Conservation (phyloP, 2,888 invertebrate species). For the Eulithis prunata region DNA sequence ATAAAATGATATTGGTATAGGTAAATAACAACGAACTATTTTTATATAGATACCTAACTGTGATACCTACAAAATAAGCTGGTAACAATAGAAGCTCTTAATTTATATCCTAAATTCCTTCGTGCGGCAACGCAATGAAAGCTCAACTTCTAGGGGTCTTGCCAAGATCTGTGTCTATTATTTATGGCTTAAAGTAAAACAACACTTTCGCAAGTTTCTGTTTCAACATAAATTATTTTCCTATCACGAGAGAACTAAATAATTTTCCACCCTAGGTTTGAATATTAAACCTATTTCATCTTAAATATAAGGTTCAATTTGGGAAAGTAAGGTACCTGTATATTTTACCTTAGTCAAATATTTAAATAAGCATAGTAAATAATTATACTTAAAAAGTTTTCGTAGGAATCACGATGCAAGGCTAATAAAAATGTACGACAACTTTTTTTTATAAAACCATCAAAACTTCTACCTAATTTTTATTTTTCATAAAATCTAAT, state of each 20-base stretch:
- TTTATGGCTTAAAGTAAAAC: slow-evolving; percentile 29
- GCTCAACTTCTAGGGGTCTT: slow-evolving; percentile 28
- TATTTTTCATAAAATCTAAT: not conserved
- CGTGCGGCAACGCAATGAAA: slow-evolving; percentile 19
- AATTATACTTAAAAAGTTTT: too few relatives aligned
- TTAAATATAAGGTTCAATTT: not conserved
- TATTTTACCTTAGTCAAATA: not conserved
- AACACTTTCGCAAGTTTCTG: slow-evolving; percentile 29
- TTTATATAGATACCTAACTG: too few relatives aligned
- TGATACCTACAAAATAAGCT: not conserved
- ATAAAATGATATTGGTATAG: too few relatives aligned
- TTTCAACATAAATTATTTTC: slow-evolving; percentile 29
- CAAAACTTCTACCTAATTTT: not conserved
- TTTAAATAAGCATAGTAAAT: not conserved
- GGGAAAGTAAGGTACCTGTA: not conserved
- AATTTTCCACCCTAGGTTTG: slow-evolving; percentile 10
- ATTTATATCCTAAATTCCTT: slow-evolving; percentile 26
- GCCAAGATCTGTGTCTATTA: slow-evolving; percentile 31
- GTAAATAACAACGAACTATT: too few relatives aligned
- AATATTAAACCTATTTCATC: slow-evolving; percentile 12
- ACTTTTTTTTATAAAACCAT: not conserved
- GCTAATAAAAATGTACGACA: not conserved
- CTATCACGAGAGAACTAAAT: slow-evolving; percentile 23
- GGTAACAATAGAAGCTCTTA: slow-evolving; percentile 1
- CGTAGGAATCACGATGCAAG: too few relatives aligned